A percentile compares a stretch with the other conserved stretches of the same genome.
These are phyloP conservation scores for Toxostoma redivivum DNA, from an alignment of 2,113 vertebrate species.

Conservation along the genomic window DNA sequence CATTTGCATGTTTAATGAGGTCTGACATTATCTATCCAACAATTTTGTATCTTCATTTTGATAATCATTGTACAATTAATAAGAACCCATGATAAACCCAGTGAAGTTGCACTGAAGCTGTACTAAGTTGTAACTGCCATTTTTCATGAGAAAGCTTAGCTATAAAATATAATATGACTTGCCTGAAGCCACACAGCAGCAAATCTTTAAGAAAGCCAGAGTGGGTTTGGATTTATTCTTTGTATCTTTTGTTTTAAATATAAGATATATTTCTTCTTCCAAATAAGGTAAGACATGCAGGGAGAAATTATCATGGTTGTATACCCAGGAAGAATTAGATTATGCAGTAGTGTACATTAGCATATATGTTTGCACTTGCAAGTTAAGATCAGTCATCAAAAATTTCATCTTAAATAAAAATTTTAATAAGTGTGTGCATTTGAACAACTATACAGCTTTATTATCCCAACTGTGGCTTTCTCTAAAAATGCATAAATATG, in stretches of 20 bases:
- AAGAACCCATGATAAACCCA: neutral
- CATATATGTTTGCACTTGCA: conserved; percentile 14
- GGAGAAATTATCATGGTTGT: neutral
- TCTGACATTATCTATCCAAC: neutral
- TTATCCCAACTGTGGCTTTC: neutral
- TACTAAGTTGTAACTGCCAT: neutral
- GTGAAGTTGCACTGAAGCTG: neutral
- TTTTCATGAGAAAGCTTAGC: neutral
- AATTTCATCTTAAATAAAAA: conserved; percentile 41
- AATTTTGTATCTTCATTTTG: neutral
- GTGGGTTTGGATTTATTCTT: neutral
- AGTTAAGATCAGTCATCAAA: conserved; percentile 41
- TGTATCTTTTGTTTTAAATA: conserved; percentile 24
- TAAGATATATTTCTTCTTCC: neutral
- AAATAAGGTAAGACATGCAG: neutral
- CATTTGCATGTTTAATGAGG: neutral
- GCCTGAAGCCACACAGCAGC: neutral
- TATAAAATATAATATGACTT: neutral
- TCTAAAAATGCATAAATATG: neutral
- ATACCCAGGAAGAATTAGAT: neutral
- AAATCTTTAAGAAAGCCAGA: neutral
- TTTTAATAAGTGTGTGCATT: conserved; percentile 36
- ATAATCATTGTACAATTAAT: neutral
- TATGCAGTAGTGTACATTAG: neutral
- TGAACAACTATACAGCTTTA: conserved; percentile 41